These are phyloP conservation scores for Thunnus thynnus DNA, from an alignment of 2,113 vertebrate genomes.

Conservation along the genomic window DNA sequence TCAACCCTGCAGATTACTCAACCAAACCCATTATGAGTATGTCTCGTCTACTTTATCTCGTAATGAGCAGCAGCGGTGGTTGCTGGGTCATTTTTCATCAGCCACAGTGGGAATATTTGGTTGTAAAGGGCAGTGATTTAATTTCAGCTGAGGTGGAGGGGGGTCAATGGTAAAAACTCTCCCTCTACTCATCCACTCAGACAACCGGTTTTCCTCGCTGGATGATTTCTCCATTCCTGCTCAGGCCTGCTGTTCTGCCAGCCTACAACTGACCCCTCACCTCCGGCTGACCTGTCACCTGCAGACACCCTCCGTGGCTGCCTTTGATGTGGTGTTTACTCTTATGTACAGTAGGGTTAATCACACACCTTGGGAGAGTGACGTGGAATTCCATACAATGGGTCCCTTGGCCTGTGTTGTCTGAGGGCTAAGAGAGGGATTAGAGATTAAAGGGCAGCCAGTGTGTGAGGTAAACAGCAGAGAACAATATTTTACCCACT, in stretches of 20 bases:
- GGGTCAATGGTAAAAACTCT: conserved; percentile 6
- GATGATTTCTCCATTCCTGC: conserved; percentile 1
- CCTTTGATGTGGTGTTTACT: conserved; percentile 81
- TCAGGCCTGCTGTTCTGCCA: conserved; percentile 22
- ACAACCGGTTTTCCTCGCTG: neutral
- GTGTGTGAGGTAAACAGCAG: conserved; percentile 80
- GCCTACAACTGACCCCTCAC: conserved; percentile 69
- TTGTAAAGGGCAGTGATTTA: conserved; percentile 38
- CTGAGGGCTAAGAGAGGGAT: conserved; percentile 79
- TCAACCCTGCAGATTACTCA: conserved; percentile 16
- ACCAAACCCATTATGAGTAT: conserved; percentile 56
- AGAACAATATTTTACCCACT: conserved; percentile 80
- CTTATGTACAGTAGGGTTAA: conserved; percentile 86
- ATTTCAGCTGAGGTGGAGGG: conserved; percentile 28
- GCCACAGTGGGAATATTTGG: conserved; percentile 57
- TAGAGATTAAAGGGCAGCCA: conserved; percentile 83
- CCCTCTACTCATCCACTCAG: neutral
- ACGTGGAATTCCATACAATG: conserved; percentile 80
- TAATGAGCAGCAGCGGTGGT: conserved; percentile 55
- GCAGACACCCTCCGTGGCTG: conserved; percentile 71
- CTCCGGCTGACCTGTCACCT: conserved; percentile 80
- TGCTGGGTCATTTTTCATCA: conserved; percentile 65
- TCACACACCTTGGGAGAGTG: conserved; percentile 79
- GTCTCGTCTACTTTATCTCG: conserved; percentile 50
- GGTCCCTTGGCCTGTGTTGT: conserved; percentile 72